Conservation (phyloP, 1,140 invertebrate genomes). For the Drosophila leontia region DNA sequence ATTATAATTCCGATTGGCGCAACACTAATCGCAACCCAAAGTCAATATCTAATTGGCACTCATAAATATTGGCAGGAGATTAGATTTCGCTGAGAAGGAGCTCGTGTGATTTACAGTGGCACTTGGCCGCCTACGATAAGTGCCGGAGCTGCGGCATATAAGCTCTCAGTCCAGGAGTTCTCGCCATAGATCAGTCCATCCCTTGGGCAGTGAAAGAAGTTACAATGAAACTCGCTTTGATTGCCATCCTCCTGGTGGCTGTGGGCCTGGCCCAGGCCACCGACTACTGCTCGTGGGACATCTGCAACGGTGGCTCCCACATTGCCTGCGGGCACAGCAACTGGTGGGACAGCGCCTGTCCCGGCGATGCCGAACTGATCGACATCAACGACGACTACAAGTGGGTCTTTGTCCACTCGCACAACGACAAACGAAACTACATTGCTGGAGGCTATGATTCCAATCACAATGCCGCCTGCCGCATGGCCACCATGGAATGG, state of each 20-base stretch:
- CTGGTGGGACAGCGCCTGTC: constrained; percentile 45
- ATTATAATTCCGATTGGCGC: not conserved
- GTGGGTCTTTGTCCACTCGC: constrained; percentile 40
- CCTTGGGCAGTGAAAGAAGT: not conserved
- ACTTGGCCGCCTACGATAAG: constrained; percentile 14
- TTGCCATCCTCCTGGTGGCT: constrained; percentile 26
- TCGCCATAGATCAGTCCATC: not conserved
- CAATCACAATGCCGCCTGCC: constrained; percentile 56
- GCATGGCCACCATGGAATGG: constrained; percentile 75
- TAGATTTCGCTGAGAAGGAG: constrained; percentile 11
- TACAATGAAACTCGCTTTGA: constrained; percentile 38
- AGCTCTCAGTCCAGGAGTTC: not conserved
- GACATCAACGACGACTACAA: constrained; percentile 51
- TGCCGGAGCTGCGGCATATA: not conserved
- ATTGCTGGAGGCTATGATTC: constrained; percentile 58
- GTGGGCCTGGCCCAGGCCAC: constrained; percentile 26
- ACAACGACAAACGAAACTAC: constrained; percentile 63
- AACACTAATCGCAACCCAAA: not conserved
- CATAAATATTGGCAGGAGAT: constrained; percentile 31
- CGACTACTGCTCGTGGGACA: constrained; percentile 57
- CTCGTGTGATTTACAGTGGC: constrained; percentile 16
- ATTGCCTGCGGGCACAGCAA: constrained; percentile 62
- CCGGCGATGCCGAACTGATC: constrained; percentile 52
- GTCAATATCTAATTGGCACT: not conserved
- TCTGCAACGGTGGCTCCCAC: constrained; percentile 51